phyloP scores from a whole-genome alignment of 2,113 vertebrate species.

The Platichthys stellatus region DNA sequence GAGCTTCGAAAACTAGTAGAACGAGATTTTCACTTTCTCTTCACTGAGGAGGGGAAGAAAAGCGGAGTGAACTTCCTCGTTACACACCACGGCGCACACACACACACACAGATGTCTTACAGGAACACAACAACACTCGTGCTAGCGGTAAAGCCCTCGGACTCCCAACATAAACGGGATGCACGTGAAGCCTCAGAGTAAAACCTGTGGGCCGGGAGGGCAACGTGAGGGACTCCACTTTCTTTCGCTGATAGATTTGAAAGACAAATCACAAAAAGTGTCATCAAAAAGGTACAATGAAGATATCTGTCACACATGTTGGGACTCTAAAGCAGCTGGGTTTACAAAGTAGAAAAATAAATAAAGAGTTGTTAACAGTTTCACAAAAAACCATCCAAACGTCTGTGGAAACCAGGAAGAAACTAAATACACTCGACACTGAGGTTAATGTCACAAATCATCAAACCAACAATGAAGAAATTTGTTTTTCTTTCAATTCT shows the following conservation, averaged over 20 bases:
- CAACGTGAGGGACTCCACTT: background rate
- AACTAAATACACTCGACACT: constrained; percentile 16
- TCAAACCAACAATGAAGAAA: constrained; percentile 6
- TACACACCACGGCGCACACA: constrained; percentile 44
- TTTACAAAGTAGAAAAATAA: constrained; percentile 39
- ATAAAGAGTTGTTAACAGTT: constrained; percentile 22
- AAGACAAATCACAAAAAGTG: constrained; percentile 37
- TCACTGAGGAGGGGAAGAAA: constrained; percentile 63
- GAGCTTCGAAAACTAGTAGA: constrained; percentile 67
- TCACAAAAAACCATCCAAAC: background rate
- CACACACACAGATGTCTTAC: constrained; percentile 56
- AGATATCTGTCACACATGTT: constrained; percentile 35
- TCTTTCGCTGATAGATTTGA: constrained; percentile 25
- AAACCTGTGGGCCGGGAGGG: constrained; percentile 68
- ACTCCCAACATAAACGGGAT: constrained; percentile 60
- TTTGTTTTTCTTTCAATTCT: background rate
- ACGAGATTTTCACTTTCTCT: constrained; percentile 73
- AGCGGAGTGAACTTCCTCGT: constrained; percentile 67
- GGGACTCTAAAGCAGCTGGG: constrained; percentile 5
- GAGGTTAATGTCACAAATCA: constrained; percentile 25
- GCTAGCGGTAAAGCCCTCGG: constrained; percentile 48
- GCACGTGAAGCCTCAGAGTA: constrained; percentile 54
- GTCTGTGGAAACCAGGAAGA: constrained; percentile 18
- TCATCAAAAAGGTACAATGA: constrained; percentile 30
- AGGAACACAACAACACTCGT: constrained; percentile 52